Evolutionary conservation across 2,797 vertebrate genomes (phyloP), one percentile per base, ranked within the genome.

Genomic region (Acanthiza pusilla): DNA sequence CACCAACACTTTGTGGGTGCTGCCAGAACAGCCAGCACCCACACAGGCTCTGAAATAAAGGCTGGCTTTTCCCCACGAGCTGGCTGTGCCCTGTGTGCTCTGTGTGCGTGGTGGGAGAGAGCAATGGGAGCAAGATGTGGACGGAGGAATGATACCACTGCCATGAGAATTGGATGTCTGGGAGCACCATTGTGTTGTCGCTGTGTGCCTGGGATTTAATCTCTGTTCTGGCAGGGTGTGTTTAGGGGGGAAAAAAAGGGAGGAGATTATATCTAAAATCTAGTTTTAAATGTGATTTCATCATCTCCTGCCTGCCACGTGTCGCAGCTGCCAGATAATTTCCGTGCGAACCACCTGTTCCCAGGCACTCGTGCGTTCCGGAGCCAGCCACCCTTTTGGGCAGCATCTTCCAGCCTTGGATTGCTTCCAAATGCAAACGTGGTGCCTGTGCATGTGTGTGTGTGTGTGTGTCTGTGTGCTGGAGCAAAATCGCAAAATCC

Each of bases 221-320:
- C 77, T 30, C 19, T 32, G 30, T 25, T 26, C 55, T 48, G 50
- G 48, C 88, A 43, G 43, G 43, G n/a, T 17, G n/a, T 3, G 16
- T 34, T 74, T 48, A 23, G 42, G 34, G 48, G 48, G 5, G n/a
- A 36, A 48, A 36, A 76, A 51, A 50, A 75, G 7, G 67, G 58
- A 65, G 47, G 86, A 67, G 86, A 76, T 92, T 48, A 47, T 50
- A 36, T n/a, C 82, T 55, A 1, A 85, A 89, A 67, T 54, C 57
- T 9, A 16, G 36, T 55, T 87, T 81, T 47, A 57, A 72, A 74
- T 8, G 47, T 19, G 80, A 88, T 95, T 94, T 96, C 90, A 57
- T 95, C 91, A 90, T 93, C 92, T 70, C 93, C 83, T 73, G 77
- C 62, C 34, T 54, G 92, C 96, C 89, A 81, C 67, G 74, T 93